phyloP scores from a whole-genome alignment of 2,888 invertebrate species.

The Boloria selene region DNA sequence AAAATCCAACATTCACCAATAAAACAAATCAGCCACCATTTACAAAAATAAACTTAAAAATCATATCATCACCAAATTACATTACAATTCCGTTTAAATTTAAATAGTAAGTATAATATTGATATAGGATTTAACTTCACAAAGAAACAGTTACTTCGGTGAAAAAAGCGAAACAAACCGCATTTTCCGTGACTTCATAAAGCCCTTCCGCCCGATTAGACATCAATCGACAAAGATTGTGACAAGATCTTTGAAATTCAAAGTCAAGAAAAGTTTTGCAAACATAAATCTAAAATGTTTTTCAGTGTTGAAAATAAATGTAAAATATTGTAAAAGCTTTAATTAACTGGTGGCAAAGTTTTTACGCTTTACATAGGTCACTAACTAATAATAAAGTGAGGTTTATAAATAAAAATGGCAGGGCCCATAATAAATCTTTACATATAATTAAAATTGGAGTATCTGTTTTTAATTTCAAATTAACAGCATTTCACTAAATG shows the following conservation, averaged over 20 bases:
- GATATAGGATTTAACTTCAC: too few species aligned
- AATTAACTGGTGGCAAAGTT: not conserved
- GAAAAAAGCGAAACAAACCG: constrained; percentile 21
- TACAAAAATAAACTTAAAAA: too few species aligned
- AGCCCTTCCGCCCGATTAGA: constrained; percentile 27
- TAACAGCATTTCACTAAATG: too few species aligned
- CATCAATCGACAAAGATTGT: constrained; percentile 23
- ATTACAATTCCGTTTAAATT: too few species aligned
- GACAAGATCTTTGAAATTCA: constrained; percentile 13
- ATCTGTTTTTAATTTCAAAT: too few species aligned
- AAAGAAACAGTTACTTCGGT: not conserved
- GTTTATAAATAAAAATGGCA: too few species aligned
- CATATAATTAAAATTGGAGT: too few species aligned
- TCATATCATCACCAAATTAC: too few species aligned
- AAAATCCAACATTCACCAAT: not conserved
- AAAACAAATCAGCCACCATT: constrained; percentile 2
- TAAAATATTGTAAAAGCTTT: not conserved
- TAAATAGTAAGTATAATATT: too few species aligned
- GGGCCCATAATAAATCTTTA: too few species aligned
- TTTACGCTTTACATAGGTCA: not conserved
- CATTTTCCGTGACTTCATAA: constrained; percentile 30
- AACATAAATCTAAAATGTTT: constrained; percentile 9
- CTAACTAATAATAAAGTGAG: too few species aligned
- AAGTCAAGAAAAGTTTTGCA: constrained; percentile 16
- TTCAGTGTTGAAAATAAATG: constrained; percentile 12